These are phyloP conservation scores for Clusia tigrina DNA, from an alignment of 2,888 invertebrate species.

Conservation along the genomic window DNA sequence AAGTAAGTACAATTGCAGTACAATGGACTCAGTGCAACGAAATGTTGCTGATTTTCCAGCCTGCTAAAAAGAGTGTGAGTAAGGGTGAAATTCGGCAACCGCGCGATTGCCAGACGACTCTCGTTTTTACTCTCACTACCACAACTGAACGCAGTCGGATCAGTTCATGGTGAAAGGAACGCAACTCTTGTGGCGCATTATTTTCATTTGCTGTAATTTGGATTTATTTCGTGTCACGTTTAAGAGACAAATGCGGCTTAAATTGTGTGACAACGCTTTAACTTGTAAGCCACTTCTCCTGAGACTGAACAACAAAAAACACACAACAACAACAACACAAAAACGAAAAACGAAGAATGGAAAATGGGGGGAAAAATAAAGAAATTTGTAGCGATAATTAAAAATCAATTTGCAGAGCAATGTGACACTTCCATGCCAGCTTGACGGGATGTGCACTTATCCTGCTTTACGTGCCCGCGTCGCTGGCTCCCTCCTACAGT, in stretches of 20 bases:
- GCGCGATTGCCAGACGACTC: too few species aligned
- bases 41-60: too few species aligned
- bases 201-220: neutral
- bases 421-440: neutral
- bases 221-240: neutral
- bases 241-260: neutral
- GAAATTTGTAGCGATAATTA: neutral
- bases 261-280: neutral
- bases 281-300: neutral
- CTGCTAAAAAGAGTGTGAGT: too few species aligned
- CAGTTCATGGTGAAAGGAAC: too few species aligned
- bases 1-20: too few species aligned
- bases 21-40: too few species aligned
- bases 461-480: neutral
- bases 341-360: neutral
- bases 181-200: too few species aligned
- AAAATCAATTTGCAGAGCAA: slow-evolving; percentile 1
- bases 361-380: neutral
- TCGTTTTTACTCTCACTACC: too few species aligned
- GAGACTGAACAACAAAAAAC: neutral
- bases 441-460: neutral
- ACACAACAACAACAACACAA: neutral
- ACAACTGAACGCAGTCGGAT: too few species aligned
- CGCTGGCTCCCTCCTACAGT: neutral
- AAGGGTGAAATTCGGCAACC: too few species aligned